Conservation (phyloP, 2,797 vertebrate genomes). For the Gymnocypris eckloni region DNA sequence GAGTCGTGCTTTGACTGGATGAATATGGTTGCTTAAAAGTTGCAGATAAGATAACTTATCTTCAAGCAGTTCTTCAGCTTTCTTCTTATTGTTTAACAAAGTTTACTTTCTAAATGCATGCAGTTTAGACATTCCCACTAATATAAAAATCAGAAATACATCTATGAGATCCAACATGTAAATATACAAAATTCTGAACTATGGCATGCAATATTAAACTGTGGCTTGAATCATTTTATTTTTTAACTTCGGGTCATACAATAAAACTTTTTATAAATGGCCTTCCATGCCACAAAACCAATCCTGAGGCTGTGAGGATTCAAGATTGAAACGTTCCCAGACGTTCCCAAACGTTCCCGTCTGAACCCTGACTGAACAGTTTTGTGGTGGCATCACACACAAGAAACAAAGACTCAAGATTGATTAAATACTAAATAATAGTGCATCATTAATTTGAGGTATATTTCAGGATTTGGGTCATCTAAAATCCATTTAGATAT, state of each 20-base stretch:
- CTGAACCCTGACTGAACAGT: neutral
- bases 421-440: neutral
- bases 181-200: constrained; percentile 13
- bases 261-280: neutral
- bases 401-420: neutral
- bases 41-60: neutral
- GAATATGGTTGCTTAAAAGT: neutral
- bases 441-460: neutral
- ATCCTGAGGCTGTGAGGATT: neutral
- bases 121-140: neutral
- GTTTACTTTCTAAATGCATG: neutral
- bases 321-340: constrained; percentile 1
- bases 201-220: neutral
- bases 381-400: neutral
- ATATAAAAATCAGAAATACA: neutral
- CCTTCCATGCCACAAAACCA: neutral
- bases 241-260: neutral
- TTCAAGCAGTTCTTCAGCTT: neutral
- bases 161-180: neutral
- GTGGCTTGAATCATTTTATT: neutral
- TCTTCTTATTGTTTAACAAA: neutral
- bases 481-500: neutral
- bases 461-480: neutral
- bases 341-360: too few relatives aligned
- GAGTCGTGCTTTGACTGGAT: neutral